Base-by-base conservation (phyloP, 1,140 invertebrate species). In the Schlechtendalia chinensis region DNA sequence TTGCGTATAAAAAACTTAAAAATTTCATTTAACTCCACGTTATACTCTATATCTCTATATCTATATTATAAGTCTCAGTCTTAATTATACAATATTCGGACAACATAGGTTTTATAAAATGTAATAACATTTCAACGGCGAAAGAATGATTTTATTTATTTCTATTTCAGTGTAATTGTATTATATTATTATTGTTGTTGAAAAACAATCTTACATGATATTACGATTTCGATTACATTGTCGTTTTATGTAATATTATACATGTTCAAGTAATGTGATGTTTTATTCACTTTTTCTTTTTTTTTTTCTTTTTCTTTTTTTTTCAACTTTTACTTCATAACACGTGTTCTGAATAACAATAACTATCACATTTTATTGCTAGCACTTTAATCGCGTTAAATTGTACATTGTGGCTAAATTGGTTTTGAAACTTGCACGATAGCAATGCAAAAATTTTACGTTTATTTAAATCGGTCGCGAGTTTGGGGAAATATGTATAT, bases 291-390 rank as follows among this genome's bases (percentile, higher is more conserved):
- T 39, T 39, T 39, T 39, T 39, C 32, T 39, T 39, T 39, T 8
- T 39, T 3, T 39, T 39, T 39, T 39, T 75, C 32, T 69, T 54
- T 56, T 54, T 56, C 24, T 75, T 39, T 39, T 2, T 1, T 29
- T 16, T 6, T 53, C 27, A 71, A 53, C 14, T 45, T 59, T 77
- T 22, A 39, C 54, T 58, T 59, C 29, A 50, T 53, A 77, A 61
- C 74, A 77, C 58, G 56, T 77, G 74, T 61, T 39, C 58, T 27
- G 74, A 61, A 77, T 61, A 77, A 59, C 59, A 59, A 77, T 77
- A 61, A 77, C 56, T 45, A 59, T 77, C 32, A 19, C 14, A 77
- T 77, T 61, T 77, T 45, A 61, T 77, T 45, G 27, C 56, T n/a
- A 27, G 24, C 45, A 19, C 65, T 22, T 58, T 32, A 53, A 53